These are phyloP conservation scores for Carapus acus DNA, from an alignment of 2,797 vertebrate genomes.

Conservation along the genomic window DNA sequence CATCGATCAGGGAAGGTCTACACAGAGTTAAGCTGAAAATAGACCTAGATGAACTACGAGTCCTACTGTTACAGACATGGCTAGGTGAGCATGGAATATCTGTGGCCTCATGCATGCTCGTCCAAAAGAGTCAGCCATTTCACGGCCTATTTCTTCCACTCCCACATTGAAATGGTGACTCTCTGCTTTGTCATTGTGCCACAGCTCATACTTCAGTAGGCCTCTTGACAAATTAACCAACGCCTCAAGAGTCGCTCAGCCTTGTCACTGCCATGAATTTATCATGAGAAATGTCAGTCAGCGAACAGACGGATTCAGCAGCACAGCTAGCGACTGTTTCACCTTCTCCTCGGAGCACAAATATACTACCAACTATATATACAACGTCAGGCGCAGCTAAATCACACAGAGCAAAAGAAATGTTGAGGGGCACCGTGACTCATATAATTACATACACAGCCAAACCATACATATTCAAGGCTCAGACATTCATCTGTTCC, in stretches of 20 bases:
- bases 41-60: conserved; percentile 34
- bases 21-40: conserved; percentile 28
- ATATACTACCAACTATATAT: neutral
- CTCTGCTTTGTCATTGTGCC: conserved; percentile 55
- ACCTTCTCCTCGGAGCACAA: conserved; percentile 20
- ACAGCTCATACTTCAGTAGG: conserved; percentile 49
- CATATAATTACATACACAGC: too few species aligned
- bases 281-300: conserved; percentile 63
- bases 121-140: conserved; percentile 51
- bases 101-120: conserved; percentile 17
- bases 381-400: conserved; percentile 9
- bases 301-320: conserved; percentile 42
- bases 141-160: conserved; percentile 56
- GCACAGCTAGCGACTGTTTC: conserved; percentile 20
- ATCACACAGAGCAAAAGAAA: conserved; percentile 6
- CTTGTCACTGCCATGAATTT: conserved; percentile 64
- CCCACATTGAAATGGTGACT: conserved; percentile 50
- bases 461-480: too few species aligned
- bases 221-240: conserved; percentile 63
- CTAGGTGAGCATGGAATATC: conserved; percentile 32
- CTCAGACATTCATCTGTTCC: too few species aligned
- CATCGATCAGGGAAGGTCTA: conserved; percentile 31
- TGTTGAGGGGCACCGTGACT: too few species aligned
- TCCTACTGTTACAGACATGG: conserved; percentile 26
- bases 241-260: conserved; percentile 58